A percentile compares a stretch with the other conserved stretches of the same genome.
Evolutionary conservation across 1,140 invertebrate genomes (phyloP).

Genomic region (Orchesella cincta): DNA sequence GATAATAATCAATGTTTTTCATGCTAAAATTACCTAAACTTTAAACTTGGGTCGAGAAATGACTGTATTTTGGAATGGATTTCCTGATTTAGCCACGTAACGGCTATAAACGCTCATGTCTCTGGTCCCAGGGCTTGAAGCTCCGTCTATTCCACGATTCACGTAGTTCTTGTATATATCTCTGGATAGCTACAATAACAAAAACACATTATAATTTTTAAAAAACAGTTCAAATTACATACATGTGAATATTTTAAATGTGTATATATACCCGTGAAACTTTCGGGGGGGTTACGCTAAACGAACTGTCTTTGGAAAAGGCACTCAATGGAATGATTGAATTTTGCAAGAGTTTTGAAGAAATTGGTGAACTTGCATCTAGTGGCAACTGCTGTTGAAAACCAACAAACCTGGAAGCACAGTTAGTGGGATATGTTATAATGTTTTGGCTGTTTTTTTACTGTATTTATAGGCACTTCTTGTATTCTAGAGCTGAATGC

Average conservation of each 20-base stretch:
- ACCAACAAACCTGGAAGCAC: constrained; percentile 62
- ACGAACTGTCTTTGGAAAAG: constrained; percentile 59
- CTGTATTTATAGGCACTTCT: too few species aligned
- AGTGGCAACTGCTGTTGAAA: constrained; percentile 62
- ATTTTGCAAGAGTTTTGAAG: constrained; percentile 48
- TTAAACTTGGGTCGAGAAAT: too few species aligned
- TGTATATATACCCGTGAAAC: constrained; percentile 55
- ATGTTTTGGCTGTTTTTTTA: not conserved
- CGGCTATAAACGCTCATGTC: constrained; percentile 58
- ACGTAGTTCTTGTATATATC: constrained; percentile 71
- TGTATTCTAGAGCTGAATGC: too few species aligned
- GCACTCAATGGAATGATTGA: constrained; percentile 55
- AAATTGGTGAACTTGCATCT: constrained; percentile 58
- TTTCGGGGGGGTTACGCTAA: constrained; percentile 63
- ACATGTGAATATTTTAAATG: not conserved
- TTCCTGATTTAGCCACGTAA: constrained; percentile 53
- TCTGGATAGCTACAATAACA: constrained; percentile 56
- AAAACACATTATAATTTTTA: constrained; percentile 8
- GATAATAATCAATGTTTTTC: too few species aligned
- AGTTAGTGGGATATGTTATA: too few species aligned
- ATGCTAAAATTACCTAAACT: too few species aligned
- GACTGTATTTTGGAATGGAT: too few species aligned
- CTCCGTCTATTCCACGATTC: constrained; percentile 56
- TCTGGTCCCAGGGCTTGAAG: constrained; percentile 55
- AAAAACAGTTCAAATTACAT: not conserved